phyloP scores from a whole-genome alignment of 2,797 vertebrate species.

The Sylvia borin region DNA sequence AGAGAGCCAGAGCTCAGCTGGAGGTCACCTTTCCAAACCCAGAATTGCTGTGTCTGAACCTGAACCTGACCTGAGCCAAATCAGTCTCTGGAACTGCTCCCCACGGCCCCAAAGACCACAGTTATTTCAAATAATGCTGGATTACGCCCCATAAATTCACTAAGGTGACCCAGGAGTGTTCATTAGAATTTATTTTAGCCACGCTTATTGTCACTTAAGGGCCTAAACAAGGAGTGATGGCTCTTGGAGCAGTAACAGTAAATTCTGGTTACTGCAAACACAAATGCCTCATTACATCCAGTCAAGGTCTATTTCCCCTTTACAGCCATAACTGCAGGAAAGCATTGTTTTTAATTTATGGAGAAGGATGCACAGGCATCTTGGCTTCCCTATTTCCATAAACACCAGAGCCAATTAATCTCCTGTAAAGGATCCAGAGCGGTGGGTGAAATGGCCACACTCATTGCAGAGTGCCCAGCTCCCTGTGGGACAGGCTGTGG shows the following conservation, averaged over 20 bases:
- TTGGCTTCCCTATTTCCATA: conserved; percentile 58
- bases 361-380: conserved; percentile 38
- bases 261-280: conserved; percentile 63
- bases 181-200: conserved; percentile 51
- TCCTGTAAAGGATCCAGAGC: conserved; percentile 20
- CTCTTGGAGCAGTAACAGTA: conserved; percentile 47
- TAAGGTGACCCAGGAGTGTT: conserved; percentile 71
- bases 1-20: neutral
- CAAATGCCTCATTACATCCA: conserved; percentile 71
- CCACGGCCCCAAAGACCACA: neutral
- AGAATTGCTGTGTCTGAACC: fast-evolving
- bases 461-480: neutral
- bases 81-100: neutral
- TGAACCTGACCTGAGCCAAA: neutral
- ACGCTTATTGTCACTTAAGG: conserved; percentile 68
- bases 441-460: neutral
- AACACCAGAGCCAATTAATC: conserved; percentile 54
- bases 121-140: neutral
- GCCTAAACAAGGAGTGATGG: conserved; percentile 63
- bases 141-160: conserved; percentile 31
- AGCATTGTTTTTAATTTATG: conserved; percentile 67
- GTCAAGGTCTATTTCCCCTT: conserved; percentile 72
- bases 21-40: neutral
- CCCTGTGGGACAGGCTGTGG: neutral
- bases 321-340: conserved; percentile 39